Conservation (phyloP, 2,113 vertebrate genomes). For the Holacanthus passer region DNA sequence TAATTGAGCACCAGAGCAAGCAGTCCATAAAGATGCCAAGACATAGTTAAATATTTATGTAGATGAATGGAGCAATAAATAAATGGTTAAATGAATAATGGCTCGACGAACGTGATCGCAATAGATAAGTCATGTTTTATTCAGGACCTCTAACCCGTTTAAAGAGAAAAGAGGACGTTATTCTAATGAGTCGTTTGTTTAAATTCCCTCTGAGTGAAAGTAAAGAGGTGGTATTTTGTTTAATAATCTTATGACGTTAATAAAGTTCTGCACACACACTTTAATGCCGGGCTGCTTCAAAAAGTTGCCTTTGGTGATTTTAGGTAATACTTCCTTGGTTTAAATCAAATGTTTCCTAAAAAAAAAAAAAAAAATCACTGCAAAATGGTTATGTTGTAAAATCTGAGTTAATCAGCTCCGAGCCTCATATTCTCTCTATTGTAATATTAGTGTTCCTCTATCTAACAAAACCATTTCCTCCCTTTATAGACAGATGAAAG, state of each 20-base stretch:
- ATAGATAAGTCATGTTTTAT: slow-evolving; percentile 90
- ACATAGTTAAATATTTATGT: slow-evolving; percentile 90
- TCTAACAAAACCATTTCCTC: slow-evolving; percentile 68
- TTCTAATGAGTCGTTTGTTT: slow-evolving; percentile 69
- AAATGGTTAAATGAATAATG: slow-evolving; percentile 88
- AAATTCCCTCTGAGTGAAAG: slow-evolving; percentile 56
- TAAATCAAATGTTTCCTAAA: slow-evolving; percentile 30
- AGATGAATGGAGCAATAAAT: slow-evolving; percentile 88
- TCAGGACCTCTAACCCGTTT: slow-evolving; percentile 71
- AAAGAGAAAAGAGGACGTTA: slow-evolving; percentile 53
- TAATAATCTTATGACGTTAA: slow-evolving; percentile 19
- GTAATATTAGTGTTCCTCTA: slow-evolving; percentile 53
- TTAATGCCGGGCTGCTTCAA: not conserved
- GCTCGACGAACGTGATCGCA: slow-evolving; percentile 91
- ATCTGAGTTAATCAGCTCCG: slow-evolving; percentile 47
- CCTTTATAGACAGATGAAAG: slow-evolving; percentile 69
- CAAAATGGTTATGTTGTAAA: slow-evolving; percentile 40
- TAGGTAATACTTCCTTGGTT: slow-evolving; percentile 23
- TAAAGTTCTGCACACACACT: slow-evolving; percentile 18
- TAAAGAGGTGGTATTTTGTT: slow-evolving; percentile 42
- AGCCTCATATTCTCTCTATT: slow-evolving; percentile 45
- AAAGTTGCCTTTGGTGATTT: slow-evolving; percentile 28
- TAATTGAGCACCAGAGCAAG: slow-evolving; percentile 87
- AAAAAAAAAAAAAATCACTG: not conserved
- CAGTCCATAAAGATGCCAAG: slow-evolving; percentile 90